These are phyloP conservation scores for Ailuropoda melanoleuca DNA, from an alignment of 2,113 vertebrate species.

Conservation along the genomic window DNA sequence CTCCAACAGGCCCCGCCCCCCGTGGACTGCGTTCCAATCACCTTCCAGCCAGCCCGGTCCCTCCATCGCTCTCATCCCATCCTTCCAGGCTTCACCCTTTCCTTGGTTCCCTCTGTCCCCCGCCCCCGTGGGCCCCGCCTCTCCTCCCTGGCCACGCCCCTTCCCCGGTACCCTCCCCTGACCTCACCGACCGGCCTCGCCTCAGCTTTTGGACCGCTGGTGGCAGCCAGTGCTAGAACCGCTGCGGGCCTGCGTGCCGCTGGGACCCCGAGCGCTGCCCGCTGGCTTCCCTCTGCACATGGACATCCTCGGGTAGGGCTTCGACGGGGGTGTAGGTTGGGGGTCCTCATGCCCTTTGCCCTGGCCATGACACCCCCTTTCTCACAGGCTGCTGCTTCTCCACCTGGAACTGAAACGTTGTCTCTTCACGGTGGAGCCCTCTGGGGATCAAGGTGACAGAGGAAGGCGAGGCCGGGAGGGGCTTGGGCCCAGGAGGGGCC, in stretches of 20 bases:
- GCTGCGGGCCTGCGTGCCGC: constrained; percentile 85
- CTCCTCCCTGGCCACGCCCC: background rate
- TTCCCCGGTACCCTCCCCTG: rapidly evolving
- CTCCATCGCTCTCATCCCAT: rapidly evolving
- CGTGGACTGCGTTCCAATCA: rapidly evolving
- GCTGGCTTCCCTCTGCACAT: constrained; percentile 82
- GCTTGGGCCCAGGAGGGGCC: background rate
- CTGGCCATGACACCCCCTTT: background rate
- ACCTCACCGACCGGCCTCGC: background rate
- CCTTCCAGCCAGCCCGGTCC: background rate
- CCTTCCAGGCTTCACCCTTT: background rate
- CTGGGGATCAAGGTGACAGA: constrained; percentile 58
- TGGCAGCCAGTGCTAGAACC: constrained; percentile 90
- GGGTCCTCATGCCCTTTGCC: background rate
- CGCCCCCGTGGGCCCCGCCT: background rate
- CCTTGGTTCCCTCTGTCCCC: background rate
- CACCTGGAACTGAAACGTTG: constrained; percentile 89
- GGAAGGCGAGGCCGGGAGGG: rapidly evolving
- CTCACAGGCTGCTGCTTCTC: constrained; percentile 86
- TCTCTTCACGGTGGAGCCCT: constrained; percentile 83
- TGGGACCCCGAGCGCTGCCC: constrained; percentile 84
- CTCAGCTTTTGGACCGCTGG: constrained; percentile 85
- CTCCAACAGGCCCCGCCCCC: background rate
- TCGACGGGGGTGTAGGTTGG: background rate
- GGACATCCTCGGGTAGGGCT: constrained; percentile 87